Evolutionary conservation across 2,113 vertebrate species (phyloP).

Genomic region (Nycticebus coucang): DNA sequence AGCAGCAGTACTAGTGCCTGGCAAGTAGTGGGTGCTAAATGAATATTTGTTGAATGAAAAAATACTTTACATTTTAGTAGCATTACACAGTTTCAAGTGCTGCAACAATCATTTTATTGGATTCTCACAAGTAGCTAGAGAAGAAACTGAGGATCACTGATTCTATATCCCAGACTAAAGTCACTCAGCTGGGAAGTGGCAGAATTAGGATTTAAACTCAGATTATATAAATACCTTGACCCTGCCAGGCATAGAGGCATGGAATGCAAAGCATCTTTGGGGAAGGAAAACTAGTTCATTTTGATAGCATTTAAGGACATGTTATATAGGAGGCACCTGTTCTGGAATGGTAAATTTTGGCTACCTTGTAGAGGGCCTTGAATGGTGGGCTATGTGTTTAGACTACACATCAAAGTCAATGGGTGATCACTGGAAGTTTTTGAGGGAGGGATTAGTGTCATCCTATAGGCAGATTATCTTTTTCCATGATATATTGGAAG

Average conservation of each 20-base stretch:
- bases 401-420: neutral
- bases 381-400: neutral
- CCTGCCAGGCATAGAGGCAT: neutral
- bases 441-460: neutral
- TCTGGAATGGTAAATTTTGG: neutral
- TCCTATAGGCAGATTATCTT: neutral
- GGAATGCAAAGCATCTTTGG: neutral
- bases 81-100: neutral
- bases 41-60: constrained; percentile 61
- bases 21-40: constrained; percentile 57
- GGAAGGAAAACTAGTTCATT: neutral
- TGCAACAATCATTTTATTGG: constrained; percentile 45
- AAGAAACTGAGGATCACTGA: constrained; percentile 9
- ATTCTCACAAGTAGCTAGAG: constrained; percentile 35
- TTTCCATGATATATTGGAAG: neutral
- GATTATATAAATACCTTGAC: constrained; percentile 10
- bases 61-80: constrained; percentile 30
- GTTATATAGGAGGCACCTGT: neutral
- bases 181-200: neutral
- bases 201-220: constrained; percentile 44
- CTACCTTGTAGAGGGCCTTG: constrained; percentile 8
- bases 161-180: neutral
- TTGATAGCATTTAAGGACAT: neutral
- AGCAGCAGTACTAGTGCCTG: constrained; percentile 50
- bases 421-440: neutral